phyloP scores from a whole-genome alignment of 2,888 invertebrate species.

The Aspidiotus rigidus region DNA sequence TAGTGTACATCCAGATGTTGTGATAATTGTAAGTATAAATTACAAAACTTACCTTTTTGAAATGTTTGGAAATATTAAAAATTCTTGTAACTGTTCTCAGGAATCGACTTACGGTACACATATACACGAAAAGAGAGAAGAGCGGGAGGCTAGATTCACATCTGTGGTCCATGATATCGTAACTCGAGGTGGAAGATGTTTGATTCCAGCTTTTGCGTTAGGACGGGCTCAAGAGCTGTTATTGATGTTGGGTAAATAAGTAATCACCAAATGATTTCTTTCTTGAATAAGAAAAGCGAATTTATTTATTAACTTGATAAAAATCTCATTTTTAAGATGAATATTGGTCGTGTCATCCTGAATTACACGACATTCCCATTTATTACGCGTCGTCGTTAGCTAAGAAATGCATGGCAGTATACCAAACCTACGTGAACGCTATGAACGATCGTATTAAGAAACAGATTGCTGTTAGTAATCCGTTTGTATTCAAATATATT shows the following conservation, averaged over 20 bases:
- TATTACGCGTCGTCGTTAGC: slow-evolving; percentile 98
- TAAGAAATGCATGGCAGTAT: slow-evolving; percentile 99
- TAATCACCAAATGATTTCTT: neutral
- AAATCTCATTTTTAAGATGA: slow-evolving; percentile 58
- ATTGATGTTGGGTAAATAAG: slow-evolving; percentile 61
- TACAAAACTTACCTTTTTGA: slow-evolving; percentile 46
- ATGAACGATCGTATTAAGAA: slow-evolving; percentile 97
- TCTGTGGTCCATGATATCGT: slow-evolving; percentile 90
- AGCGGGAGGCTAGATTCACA: slow-evolving; percentile 89
- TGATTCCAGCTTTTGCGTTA: slow-evolving; percentile 97
- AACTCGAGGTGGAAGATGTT: slow-evolving; percentile 88
- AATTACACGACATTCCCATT: slow-evolving; percentile 95
- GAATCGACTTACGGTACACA: slow-evolving; percentile 99
- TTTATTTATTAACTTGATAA: slow-evolving; percentile 4
- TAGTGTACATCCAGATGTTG: slow-evolving; percentile 86
- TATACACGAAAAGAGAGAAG: slow-evolving; percentile 96
- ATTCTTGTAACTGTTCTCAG: slow-evolving; percentile 44
- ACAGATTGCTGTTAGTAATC: slow-evolving; percentile 96
- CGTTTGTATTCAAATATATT: slow-evolving; percentile 97
- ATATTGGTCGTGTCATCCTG: slow-evolving; percentile 94
- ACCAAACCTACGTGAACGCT: slow-evolving; percentile 98
- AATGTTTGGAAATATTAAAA: neutral
- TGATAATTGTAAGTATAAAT: slow-evolving; percentile 65
- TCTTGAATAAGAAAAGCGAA: too few species aligned
- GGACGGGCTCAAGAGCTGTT: slow-evolving; percentile 94